Evolutionary conservation across 1,140 invertebrate species (phyloP), one percentile per base, ranked within the genome.

Genomic region (Drosophila sucinea): DNA sequence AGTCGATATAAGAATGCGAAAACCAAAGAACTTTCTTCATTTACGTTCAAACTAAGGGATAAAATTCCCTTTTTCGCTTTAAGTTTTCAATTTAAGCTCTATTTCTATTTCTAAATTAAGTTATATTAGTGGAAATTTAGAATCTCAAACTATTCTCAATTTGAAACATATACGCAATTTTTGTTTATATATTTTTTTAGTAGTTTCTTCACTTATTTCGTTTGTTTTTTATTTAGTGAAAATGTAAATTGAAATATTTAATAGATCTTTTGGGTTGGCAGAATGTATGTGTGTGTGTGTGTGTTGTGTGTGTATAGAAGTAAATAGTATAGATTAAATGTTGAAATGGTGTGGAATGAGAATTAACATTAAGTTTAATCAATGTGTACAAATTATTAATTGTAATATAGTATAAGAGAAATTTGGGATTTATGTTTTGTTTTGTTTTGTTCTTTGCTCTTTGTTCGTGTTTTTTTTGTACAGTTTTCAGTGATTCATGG

Each of bases 141-240:
- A 33, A 44, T 23, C 44, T 47, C 6, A 47, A 51, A 51, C 23
- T 51, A 51, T 7, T 47, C 25, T 47, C 23, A 7, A 6, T 51
- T 27, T 25, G 0, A 69, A 81, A 66, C 51, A 81, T 77, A 64
- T 63, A 76, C 77, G 73, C 71, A 67, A 64, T 75, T 67, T 70
- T 47, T 47, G 44, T 47, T 44, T 44, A 44, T 44, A 23, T 29
- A 23, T 29, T 63, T 40, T 63, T 56, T 35, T 58, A 35, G 33
- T 35, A 65, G 33, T 66, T 51, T 56, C 33, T 65, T 73, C 27
- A 41, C 7, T 51, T 70, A 35, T 35, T 51, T 71, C 47, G 40
- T 55, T 75, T 54, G 47, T 55, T 73, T 77, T 77, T 75, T 80
- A 70, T 79, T 79, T 60, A 58, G 40, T 74, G 77, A 62, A 70